A percentile compares a stretch with the other conserved stretches of the same genome.
Conservation (phyloP, 2,113 vertebrate genomes). For the Vicugna pacos region DNA sequence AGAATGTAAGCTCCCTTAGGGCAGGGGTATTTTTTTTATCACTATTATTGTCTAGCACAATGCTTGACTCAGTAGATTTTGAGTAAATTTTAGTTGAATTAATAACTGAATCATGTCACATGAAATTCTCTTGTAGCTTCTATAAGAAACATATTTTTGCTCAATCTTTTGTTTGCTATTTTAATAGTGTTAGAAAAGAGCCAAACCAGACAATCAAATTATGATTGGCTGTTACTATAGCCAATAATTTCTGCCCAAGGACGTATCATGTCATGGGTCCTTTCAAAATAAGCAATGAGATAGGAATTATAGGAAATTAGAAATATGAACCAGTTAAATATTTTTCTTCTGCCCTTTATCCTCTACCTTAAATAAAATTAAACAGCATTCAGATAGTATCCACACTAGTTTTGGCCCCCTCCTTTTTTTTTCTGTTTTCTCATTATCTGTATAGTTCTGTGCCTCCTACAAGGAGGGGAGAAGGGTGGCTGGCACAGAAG, state of each 20-base stretch:
- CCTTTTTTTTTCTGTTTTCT: not conserved
- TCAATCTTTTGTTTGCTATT: not conserved
- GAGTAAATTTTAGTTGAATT: not conserved
- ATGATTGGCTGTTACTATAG: not conserved
- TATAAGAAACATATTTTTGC: not conserved
- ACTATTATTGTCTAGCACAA: not conserved
- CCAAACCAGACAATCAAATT: not conserved
- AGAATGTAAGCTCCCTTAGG: not conserved
- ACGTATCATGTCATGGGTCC: not conserved
- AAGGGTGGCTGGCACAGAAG: not conserved
- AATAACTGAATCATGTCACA: not conserved
- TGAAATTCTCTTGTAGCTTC: not conserved
- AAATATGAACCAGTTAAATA: not conserved
- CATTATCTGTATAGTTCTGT: not conserved
- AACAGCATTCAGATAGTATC: not conserved
- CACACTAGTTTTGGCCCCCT: not conserved
- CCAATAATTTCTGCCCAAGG: not conserved
- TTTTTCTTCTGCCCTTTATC: not conserved
- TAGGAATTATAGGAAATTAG: not conserved
- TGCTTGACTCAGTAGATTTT: not conserved
- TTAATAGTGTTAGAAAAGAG: not conserved
- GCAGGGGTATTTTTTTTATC: conserved; percentile 15
- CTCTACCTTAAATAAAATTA: not conserved
- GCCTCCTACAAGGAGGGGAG: not conserved
- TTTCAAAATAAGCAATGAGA: conserved; percentile 28